Conservation (phyloP, 92 coral and sea anemone species). For the Zoanthus solanderi region DNA sequence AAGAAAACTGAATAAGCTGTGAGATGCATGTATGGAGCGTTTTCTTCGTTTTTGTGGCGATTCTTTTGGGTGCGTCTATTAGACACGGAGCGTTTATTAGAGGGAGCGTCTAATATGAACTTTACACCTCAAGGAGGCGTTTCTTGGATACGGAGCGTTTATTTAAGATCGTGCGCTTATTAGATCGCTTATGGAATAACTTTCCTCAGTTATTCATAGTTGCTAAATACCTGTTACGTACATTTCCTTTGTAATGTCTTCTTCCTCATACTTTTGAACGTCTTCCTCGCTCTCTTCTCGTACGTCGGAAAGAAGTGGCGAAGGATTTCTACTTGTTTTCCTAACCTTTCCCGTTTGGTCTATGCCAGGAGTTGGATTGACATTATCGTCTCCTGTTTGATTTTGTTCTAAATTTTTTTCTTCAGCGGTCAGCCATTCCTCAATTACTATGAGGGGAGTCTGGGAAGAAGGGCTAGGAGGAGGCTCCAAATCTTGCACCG, state of each 20-base stretch:
- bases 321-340: conserved; percentile 66
- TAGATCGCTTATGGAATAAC: no score
- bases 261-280: conserved; percentile 74
- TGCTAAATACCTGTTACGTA: conserved; percentile 14
- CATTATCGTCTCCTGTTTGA: conserved; percentile 9
- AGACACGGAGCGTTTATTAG: no score
- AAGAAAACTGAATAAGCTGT: no score
- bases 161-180: no score
- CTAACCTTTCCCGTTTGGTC: conserved; percentile 21
- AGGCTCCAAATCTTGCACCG: conserved; percentile 35
- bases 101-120: no score
- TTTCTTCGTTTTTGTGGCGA: no score
- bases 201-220: no score
- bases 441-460: conserved; percentile 91
- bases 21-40: no score
- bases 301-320: conserved; percentile 76
- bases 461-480: conserved; percentile 61
- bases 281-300: conserved; percentile 86
- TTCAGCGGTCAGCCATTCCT: conserved; percentile 66
- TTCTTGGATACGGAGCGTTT: no score
- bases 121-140: no score
- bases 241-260: conserved; percentile 56
- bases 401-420: conserved; percentile 44
- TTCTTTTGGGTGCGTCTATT: no score
- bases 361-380: neutral